These are phyloP conservation scores for Hydrotaea cyrtoneurina DNA, from an alignment of 2,888 invertebrate genomes.

Conservation along the genomic window DNA sequence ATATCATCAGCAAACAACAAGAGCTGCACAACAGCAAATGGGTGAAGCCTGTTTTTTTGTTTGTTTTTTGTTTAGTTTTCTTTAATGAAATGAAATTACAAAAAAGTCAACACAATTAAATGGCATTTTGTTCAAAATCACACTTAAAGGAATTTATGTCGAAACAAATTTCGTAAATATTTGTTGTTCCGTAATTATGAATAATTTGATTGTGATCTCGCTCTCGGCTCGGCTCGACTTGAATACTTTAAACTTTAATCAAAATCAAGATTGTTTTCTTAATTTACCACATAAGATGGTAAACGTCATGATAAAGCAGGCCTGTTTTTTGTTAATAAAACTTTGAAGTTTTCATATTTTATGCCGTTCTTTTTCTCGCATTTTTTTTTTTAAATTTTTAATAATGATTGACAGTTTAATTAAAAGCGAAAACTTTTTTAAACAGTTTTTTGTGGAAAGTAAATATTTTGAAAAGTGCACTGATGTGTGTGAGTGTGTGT, in stretches of 20 bases:
- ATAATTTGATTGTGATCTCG: constrained; percentile 24
- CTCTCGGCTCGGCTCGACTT: neutral
- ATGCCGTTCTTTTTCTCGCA: constrained; percentile 18
- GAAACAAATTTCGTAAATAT: constrained; percentile 33
- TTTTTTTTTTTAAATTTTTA: constrained; percentile 6
- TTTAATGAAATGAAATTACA: too few relatives aligned
- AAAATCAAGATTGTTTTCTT: constrained; percentile 26
- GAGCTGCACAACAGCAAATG: neutral
- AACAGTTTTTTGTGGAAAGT: constrained; percentile 30
- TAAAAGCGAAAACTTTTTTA: constrained; percentile 42
- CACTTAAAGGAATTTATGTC: constrained; percentile 39
- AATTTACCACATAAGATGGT: constrained; percentile 40
- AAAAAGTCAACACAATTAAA: constrained; percentile 51
- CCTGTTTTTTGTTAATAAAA: neutral
- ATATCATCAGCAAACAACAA: constrained; percentile 40
- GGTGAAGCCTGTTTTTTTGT: constrained; percentile 40
- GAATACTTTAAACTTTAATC: constrained; percentile 4
- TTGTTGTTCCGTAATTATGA: constrained; percentile 30
- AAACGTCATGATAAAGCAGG: constrained; percentile 47
- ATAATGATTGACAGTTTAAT: constrained; percentile 62
- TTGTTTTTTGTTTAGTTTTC: too few relatives aligned
- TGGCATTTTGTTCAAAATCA: constrained; percentile 57
- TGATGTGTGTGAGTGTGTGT: neutral
- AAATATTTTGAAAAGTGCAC: constrained; percentile 38
- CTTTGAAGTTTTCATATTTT: constrained; percentile 24